Percentiles rank a stretch among this genome's conserved stretches.
Conservation (phyloP, 2,888 invertebrate species). For the Caenorhabditis wallacei region DNA sequence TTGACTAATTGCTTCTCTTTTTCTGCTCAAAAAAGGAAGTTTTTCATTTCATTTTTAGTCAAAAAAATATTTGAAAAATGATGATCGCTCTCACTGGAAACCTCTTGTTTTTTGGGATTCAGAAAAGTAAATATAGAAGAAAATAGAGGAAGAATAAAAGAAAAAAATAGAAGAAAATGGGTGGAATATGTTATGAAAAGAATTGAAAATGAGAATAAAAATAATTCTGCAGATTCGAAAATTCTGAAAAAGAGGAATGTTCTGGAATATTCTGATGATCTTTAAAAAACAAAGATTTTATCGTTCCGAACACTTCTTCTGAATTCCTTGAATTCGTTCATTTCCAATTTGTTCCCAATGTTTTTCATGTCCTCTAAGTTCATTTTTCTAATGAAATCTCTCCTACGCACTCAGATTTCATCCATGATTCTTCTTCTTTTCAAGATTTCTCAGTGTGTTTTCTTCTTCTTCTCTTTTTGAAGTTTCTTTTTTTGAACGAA, state of each 20-base stretch:
- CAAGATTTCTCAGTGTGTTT: slow-evolving; percentile 1
- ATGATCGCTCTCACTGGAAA: slow-evolving; percentile 6
- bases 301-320: no score
- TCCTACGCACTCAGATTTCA: slow-evolving; percentile 13
- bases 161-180: background rate
- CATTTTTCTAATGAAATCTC: background rate
- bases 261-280: no score
- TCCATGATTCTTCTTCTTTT: slow-evolving; percentile 2
- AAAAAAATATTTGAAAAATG: slow-evolving; percentile 15
- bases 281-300: no score
- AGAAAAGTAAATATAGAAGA: slow-evolving; percentile 18
- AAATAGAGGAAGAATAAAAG: background rate
- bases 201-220: background rate
- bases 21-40: slow-evolving; percentile 4
- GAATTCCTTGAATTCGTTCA: background rate
- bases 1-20: slow-evolving; percentile 19
- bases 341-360: background rate
- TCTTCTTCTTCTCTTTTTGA: slow-evolving; percentile 6
- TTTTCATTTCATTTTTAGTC: slow-evolving; percentile 24
- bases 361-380: background rate
- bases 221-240: no score
- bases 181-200: no score
- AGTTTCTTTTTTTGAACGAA: background rate
- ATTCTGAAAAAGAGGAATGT: no score
- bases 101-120: background rate